These are phyloP conservation scores for Pachyrhynchus sulphureomaculatus DNA, from an alignment of 1,140 invertebrate genomes.

Conservation along the genomic window DNA sequence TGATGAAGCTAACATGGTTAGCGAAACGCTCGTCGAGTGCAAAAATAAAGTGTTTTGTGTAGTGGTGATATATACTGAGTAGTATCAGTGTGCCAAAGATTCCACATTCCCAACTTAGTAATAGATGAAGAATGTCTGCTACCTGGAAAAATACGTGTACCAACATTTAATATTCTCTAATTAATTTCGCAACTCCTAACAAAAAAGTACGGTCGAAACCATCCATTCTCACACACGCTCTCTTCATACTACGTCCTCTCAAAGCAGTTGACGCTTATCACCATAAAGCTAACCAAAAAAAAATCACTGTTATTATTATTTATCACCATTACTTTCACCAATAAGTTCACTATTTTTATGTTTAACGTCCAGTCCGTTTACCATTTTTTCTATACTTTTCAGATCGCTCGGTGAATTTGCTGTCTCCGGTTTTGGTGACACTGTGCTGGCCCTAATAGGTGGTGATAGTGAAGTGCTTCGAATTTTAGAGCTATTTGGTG, in stretches of 20 bases:
- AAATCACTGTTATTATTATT: slow-evolving; percentile 41
- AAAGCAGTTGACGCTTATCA: background rate
- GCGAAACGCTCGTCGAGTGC: no score
- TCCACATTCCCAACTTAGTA: no score
- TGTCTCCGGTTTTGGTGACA: slow-evolving; percentile 48
- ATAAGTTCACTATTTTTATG: slow-evolving; percentile 36
- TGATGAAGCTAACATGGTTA: no score
- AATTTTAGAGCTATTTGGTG: slow-evolving; percentile 54
- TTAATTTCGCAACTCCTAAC: background rate
- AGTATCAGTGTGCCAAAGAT: no score
- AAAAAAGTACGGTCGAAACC: background rate
- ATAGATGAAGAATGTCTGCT: no score
- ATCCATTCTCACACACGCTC: background rate
- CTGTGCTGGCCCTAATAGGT: slow-evolving; percentile 54
- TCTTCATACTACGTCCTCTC: no score
- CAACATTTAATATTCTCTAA: no score
- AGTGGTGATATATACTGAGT: no score
- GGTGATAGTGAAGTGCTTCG: slow-evolving; percentile 56
- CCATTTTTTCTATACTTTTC: slow-evolving; percentile 96
- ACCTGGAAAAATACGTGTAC: no score
- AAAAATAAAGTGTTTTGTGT: no score
- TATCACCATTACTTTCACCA: slow-evolving; percentile 38
- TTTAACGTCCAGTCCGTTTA: slow-evolving; percentile 87
- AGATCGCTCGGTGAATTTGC: slow-evolving; percentile 68
- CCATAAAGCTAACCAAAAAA: slow-evolving; percentile 4